phyloP scores from a whole-genome alignment of 2,113 vertebrate genomes.

The Puffinus mauretanicus region DNA sequence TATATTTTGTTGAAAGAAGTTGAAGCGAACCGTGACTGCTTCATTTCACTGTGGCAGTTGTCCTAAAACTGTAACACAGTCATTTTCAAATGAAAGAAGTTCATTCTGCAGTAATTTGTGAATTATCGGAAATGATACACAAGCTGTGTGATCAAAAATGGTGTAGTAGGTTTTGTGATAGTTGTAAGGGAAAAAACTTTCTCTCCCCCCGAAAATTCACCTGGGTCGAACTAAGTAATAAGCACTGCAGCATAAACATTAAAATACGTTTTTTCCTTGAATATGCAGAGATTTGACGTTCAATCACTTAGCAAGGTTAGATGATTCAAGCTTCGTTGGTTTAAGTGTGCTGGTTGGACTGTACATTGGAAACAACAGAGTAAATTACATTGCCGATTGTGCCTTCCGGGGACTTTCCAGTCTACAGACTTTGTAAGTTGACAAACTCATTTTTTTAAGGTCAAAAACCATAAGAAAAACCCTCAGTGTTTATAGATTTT shows the following conservation, averaged over 20 bases:
- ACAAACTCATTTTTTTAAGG: conserved; percentile 20
- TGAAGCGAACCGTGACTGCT: neutral
- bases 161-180: neutral
- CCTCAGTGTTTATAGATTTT: neutral
- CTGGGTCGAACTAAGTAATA: neutral
- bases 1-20: conserved; percentile 11
- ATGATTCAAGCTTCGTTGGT: conserved; percentile 91
- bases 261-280: neutral
- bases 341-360: conserved; percentile 86
- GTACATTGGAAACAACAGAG: conserved; percentile 87
- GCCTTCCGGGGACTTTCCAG: conserved; percentile 90
- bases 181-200: neutral
- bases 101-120: neutral
- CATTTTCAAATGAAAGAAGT: conserved; percentile 19
- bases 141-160: neutral
- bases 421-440: conserved; percentile 90
- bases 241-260: neutral
- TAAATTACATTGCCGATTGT: conserved; percentile 94
- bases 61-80: neutral
- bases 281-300: conserved; percentile 85
- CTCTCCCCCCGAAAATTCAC: neutral
- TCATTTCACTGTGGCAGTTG: neutral
- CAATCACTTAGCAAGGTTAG: conserved; percentile 89
- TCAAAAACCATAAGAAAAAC: conserved; percentile 30
- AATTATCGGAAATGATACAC: neutral